phyloP scores from a whole-genome alignment of 2,113 vertebrate genomes.

The Myiopsitta monachus region DNA sequence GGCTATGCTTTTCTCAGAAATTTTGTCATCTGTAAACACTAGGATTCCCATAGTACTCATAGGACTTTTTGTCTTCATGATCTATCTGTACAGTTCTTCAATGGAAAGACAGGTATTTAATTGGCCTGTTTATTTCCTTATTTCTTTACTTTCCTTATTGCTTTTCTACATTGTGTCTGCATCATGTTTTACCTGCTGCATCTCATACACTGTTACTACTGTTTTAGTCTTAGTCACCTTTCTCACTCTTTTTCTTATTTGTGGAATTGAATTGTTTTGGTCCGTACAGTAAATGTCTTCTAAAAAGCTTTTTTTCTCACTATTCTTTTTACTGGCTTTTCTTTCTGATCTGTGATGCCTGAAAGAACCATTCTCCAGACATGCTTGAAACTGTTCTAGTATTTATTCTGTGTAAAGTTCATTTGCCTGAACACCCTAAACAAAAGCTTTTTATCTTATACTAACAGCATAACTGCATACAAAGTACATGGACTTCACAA shows the following conservation, averaged over 20 bases:
- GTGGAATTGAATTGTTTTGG: background rate
- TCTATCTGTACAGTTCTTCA: background rate
- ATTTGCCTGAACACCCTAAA: background rate
- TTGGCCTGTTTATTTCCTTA: background rate
- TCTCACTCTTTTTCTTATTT: background rate
- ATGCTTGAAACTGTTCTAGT: background rate
- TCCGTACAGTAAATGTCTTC: background rate
- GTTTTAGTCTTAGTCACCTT: background rate
- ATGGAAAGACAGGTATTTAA: background rate
- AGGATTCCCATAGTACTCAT: background rate
- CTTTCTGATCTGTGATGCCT: background rate
- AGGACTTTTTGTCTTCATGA: background rate
- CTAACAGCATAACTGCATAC: background rate
- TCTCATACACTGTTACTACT: background rate
- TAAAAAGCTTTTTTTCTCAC: background rate
- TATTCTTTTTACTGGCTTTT: background rate
- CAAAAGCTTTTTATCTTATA: background rate
- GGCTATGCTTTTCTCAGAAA: background rate
- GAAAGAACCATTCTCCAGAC: background rate
- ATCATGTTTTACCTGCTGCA: background rate
- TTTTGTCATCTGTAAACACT: background rate
- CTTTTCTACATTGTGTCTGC: background rate
- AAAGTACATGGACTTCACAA: background rate
- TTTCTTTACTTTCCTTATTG: background rate
- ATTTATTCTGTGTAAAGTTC: background rate